Evolutionary conservation across 2,113 vertebrate genomes (phyloP).

Genomic region (Capricornis sumatraensis): DNA sequence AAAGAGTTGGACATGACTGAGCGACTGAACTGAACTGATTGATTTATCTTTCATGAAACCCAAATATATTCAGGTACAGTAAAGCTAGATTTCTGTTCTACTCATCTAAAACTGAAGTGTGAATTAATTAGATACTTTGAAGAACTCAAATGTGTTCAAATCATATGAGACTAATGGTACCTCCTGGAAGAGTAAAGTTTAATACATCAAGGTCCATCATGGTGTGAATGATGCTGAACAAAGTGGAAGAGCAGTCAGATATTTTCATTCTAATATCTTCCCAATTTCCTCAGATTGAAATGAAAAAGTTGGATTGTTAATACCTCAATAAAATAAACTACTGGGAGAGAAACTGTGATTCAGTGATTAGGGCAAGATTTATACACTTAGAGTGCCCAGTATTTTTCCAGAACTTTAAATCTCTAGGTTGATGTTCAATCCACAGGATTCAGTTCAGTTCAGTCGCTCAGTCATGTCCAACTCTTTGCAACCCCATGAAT

Average conservation of each 20-base stretch:
- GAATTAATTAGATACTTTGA: not conserved
- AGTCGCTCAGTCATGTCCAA: too few relatives aligned
- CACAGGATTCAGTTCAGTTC: not conserved
- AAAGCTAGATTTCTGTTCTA: not conserved
- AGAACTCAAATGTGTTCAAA: not conserved
- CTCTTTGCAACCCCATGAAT: too few relatives aligned
- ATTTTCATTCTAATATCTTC: not conserved
- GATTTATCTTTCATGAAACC: not conserved
- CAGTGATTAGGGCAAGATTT: constrained; percentile 43
- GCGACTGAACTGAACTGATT: not conserved
- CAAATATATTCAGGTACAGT: not conserved
- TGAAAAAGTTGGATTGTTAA: not conserved
- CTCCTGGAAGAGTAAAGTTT: not conserved
- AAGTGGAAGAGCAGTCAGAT: not conserved
- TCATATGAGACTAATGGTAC: not conserved
- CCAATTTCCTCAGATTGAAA: not conserved
- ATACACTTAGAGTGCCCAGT: constrained; percentile 17
- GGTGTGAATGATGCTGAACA: not conserved
- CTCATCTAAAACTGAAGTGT: not conserved
- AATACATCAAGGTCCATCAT: not conserved
- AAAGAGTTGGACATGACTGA: too few relatives aligned
- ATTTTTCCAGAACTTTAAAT: constrained; percentile 44
- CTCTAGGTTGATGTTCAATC: not conserved
- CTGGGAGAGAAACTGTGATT: not conserved
- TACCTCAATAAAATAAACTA: not conserved